Evolutionary conservation across 2,113 vertebrate genomes (phyloP).

Genomic region (Stegostoma tigrinum): DNA sequence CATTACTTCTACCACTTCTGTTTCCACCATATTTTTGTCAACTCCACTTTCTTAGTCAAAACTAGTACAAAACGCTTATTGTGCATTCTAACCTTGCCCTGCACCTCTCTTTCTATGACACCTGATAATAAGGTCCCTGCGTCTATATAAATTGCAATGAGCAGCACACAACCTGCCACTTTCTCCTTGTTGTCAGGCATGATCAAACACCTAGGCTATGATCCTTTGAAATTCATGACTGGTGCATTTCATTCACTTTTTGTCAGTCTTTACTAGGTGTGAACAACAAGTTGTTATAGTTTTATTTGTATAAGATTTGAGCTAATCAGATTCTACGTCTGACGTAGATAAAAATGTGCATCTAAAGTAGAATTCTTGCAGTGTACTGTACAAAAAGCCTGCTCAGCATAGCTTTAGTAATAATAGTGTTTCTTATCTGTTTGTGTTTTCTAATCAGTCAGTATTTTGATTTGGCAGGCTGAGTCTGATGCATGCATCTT

Average conservation of each 20-base stretch:
- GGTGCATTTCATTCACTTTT: background rate
- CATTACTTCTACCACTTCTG: too few relatives aligned
- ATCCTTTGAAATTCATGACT: background rate
- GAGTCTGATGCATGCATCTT: too few relatives aligned
- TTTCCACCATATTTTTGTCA: too few relatives aligned
- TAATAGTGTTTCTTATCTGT: background rate
- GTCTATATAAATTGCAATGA: background rate
- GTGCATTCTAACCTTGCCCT: background rate
- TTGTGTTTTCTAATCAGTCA: too few relatives aligned
- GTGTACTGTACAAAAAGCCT: background rate
- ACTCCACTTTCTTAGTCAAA: too few relatives aligned
- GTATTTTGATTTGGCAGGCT: too few relatives aligned
- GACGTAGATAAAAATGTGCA: background rate
- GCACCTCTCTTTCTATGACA: background rate
- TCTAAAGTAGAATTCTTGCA: background rate
- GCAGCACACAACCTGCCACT: background rate
- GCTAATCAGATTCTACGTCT: background rate
- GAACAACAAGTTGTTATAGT: background rate
- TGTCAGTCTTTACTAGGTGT: background rate
- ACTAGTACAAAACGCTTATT: too few relatives aligned
- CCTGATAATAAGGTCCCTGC: background rate
- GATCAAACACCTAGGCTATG: background rate
- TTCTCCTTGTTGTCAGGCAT: background rate
- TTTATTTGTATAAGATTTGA: background rate
- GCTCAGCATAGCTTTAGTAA: background rate